phyloP scores from a whole-genome alignment of 2,113 vertebrate genomes.

The Dasyornis broadbenti region DNA sequence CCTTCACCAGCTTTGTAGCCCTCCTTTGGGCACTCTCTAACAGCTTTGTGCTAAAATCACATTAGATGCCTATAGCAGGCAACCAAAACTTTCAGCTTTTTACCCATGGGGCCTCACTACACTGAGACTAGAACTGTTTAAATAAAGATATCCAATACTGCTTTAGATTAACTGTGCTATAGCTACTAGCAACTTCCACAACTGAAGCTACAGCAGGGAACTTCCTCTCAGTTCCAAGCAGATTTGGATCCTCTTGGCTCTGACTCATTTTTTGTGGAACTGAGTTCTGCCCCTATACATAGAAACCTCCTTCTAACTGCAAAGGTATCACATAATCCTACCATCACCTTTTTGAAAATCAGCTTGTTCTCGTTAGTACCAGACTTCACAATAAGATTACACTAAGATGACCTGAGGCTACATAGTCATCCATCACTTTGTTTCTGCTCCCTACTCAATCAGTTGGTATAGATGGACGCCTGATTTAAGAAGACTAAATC shows the following conservation, averaged over 20 bases:
- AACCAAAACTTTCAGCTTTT: background rate
- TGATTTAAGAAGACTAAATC: background rate
- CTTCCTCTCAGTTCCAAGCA: background rate
- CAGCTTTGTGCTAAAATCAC: background rate
- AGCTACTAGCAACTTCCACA: background rate
- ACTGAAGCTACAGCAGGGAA: background rate
- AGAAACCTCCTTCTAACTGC: background rate
- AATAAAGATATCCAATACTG: background rate
- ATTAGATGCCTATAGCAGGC: background rate
- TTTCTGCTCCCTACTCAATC: background rate
- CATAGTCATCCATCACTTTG: background rate
- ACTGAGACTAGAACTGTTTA: background rate
- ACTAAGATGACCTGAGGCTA: background rate
- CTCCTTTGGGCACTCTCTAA: too few species aligned
- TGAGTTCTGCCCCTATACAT: background rate
- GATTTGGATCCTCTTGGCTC: background rate
- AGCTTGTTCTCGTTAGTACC: background rate
- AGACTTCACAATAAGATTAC: background rate
- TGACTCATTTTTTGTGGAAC: background rate
- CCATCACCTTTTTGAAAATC: background rate
- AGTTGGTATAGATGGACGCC: background rate
- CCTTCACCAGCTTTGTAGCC: too few species aligned
- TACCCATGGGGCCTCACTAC: background rate
- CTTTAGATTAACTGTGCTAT: background rate
- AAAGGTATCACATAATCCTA: background rate